Conservation (phyloP, 2,113 vertebrate genomes). For the Pica pica region DNA sequence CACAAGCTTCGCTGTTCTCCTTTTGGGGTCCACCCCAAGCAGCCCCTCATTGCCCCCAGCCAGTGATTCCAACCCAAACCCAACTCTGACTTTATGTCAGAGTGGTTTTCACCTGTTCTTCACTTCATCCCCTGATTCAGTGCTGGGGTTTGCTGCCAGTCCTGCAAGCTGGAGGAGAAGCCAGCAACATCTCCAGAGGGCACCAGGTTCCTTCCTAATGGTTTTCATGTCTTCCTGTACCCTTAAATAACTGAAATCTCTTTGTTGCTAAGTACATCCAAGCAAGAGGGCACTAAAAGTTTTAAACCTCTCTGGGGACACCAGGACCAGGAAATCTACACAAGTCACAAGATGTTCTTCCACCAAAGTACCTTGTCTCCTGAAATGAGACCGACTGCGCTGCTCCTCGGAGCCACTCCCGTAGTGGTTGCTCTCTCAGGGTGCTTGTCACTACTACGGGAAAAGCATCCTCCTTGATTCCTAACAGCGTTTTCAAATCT, state of each 20-base stretch:
- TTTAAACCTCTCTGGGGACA: conserved; percentile 22
- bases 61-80: background rate
- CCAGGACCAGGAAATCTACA: background rate
- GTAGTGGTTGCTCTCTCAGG: background rate
- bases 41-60: background rate
- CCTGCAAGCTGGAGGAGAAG: background rate
- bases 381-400: background rate
- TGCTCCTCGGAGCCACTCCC: background rate
- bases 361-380: background rate
- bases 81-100: background rate
- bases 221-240: conserved; percentile 3
- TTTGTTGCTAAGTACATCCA: conserved; percentile 26
- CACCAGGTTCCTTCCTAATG: conserved; percentile 12
- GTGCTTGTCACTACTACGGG: background rate
- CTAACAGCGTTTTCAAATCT: background rate
- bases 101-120: background rate
- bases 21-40: background rate
- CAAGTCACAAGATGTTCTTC: conserved; percentile 14
- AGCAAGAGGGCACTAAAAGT: conserved; percentile 9
- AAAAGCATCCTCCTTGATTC: background rate
- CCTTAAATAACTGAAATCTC: conserved; percentile 53
- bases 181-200: background rate
- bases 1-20: fast-evolving
- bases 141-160: background rate
- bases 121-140: background rate